These are phyloP conservation scores for Spea multiplicata DNA, from an alignment of 2,113 vertebrate genomes.

Conservation along the genomic window DNA sequence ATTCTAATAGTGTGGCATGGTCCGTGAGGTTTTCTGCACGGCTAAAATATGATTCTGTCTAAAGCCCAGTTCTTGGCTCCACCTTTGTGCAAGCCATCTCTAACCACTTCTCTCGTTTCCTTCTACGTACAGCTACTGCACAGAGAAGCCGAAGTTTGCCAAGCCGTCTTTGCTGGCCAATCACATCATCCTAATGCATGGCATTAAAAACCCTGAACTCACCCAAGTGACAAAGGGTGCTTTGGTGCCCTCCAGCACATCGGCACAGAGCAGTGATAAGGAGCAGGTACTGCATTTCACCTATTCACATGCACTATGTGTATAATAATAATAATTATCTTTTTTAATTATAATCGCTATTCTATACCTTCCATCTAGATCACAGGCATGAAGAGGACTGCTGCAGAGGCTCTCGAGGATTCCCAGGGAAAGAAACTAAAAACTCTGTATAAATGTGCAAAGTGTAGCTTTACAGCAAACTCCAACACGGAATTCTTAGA, in stretches of 20 bases:
- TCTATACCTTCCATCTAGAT: not conserved
- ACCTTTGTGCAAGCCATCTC: too few relatives aligned
- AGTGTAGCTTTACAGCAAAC: slow-evolving; percentile 79
- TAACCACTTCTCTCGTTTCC: too few relatives aligned
- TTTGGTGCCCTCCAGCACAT: slow-evolving; percentile 56
- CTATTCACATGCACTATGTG: not conserved
- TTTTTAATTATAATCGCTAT: not conserved
- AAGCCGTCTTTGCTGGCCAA: slow-evolving; percentile 85
- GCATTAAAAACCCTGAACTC: slow-evolving; percentile 90
- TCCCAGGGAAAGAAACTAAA: slow-evolving; percentile 72
- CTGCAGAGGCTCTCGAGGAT: slow-evolving; percentile 41
- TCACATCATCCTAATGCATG: slow-evolving; percentile 96
- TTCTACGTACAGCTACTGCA: slow-evolving; percentile 78
- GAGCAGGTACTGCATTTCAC: not conserved
- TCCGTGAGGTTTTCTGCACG: too few relatives aligned
- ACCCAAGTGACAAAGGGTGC: slow-evolving; percentile 74
- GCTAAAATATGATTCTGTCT: too few relatives aligned
- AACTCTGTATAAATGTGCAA: slow-evolving; percentile 79
- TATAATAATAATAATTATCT: too few relatives aligned
- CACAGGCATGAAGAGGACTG: slow-evolving; percentile 65
- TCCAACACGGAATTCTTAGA: slow-evolving; percentile 71
- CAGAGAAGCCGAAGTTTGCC: slow-evolving; percentile 78
- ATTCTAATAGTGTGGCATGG: too few relatives aligned
- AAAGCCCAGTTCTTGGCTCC: too few relatives aligned
- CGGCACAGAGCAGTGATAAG: slow-evolving; percentile 57